These are phyloP conservation scores for Euleptes europaea DNA, from an alignment of 2,113 vertebrate species.

Conservation along the genomic window DNA sequence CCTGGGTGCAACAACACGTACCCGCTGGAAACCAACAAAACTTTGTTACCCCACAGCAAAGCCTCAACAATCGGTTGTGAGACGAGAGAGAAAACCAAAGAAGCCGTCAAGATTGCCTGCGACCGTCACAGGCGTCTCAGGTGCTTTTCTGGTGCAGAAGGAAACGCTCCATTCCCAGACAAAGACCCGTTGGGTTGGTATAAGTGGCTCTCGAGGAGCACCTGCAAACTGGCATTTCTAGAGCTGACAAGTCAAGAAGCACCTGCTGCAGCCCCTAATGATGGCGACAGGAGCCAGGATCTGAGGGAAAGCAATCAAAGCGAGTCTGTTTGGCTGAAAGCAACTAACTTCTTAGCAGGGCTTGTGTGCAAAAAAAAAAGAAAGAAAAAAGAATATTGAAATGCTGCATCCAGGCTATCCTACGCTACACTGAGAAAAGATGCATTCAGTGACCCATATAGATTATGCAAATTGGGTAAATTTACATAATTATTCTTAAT, in stretches of 20 bases:
- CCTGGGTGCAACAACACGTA: slow-evolving; percentile 16
- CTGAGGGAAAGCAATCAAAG: not conserved
- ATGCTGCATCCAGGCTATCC: not conserved
- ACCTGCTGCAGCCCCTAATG: slow-evolving; percentile 40
- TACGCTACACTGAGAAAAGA: not conserved
- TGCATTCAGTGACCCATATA: not conserved
- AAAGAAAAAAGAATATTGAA: not conserved
- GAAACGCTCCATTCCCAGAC: slow-evolving; percentile 28
- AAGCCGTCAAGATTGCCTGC: slow-evolving; percentile 44
- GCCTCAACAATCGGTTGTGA: slow-evolving; percentile 21
- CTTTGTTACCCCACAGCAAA: slow-evolving; percentile 44
- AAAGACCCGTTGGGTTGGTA: slow-evolving; percentile 10
- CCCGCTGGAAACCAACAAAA: slow-evolving; percentile 11
- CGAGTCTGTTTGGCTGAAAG: not conserved
- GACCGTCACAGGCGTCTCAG: slow-evolving; percentile 18
- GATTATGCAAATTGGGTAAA: not conserved
- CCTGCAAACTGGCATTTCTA: slow-evolving; percentile 36
- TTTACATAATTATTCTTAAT: not conserved
- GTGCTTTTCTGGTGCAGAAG: slow-evolving; percentile 15
- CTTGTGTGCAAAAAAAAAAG: not conserved
- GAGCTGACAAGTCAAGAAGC: not conserved
- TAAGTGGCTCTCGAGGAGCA: not conserved
- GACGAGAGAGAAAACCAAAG: not conserved
- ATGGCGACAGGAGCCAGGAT: slow-evolving; percentile 15
- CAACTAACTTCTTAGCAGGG: not conserved